These are phyloP conservation scores for Gobionotothen gibberifrons DNA, from an alignment of 2,797 vertebrate species.

Conservation along the genomic window DNA sequence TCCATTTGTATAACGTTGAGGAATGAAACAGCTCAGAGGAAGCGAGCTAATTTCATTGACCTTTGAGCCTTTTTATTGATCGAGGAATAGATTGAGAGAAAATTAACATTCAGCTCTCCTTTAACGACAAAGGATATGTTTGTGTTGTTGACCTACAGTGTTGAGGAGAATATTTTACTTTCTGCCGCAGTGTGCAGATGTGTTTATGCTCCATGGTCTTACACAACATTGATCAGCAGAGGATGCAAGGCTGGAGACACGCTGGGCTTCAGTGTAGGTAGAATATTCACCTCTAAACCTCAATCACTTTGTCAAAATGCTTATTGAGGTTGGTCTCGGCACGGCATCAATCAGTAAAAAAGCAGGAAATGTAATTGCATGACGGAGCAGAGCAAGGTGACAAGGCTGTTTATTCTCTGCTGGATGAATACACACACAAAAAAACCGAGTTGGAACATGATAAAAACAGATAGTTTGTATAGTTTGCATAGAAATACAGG, in stretches of 20 bases:
- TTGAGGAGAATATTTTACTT: constrained; percentile 19
- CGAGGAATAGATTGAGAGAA: constrained; percentile 34
- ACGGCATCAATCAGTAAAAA: constrained; percentile 36
- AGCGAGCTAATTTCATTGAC: constrained; percentile 61
- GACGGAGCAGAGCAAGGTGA: constrained; percentile 14
- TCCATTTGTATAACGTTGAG: constrained; percentile 39
- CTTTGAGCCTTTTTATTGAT: constrained; percentile 58
- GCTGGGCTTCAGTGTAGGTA: constrained; percentile 7
- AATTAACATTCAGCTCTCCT: constrained; percentile 45
- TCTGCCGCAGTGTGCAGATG: constrained; percentile 11
- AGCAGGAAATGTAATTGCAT: constrained; percentile 33
- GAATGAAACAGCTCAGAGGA: constrained; percentile 31
- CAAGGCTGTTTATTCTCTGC: constrained; percentile 32
- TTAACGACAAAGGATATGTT: constrained; percentile 50
- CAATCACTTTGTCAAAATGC: constrained; percentile 58
- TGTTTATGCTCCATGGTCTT: constrained; percentile 27
- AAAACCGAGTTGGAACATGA: no score
- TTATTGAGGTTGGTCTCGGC: constrained; percentile 22
- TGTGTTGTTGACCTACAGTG: constrained; percentile 18
- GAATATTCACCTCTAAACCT: constrained; percentile 63
- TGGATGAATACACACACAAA: constrained; percentile 13
- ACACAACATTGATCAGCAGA: constrained; percentile 41
- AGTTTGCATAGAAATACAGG: no score
- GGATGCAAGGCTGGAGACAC: constrained; percentile 21
- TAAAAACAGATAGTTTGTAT: no score